Base-by-base conservation (phyloP, 2,888 invertebrate species). In the Protodeltote pygarga region DNA sequence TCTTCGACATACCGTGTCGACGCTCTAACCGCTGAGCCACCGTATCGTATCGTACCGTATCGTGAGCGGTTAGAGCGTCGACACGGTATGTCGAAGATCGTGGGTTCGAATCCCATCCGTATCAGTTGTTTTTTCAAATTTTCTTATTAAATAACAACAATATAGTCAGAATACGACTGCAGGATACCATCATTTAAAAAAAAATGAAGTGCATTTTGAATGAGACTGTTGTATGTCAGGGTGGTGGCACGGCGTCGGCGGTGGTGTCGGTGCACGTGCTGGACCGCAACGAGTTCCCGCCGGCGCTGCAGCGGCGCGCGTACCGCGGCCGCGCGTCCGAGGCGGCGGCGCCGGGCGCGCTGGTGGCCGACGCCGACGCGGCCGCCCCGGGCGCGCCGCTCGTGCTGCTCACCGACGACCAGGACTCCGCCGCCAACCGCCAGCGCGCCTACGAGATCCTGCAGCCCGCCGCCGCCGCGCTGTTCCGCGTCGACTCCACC, bases 251-350 rank as follows among this genome's bases (percentile, higher is more conserved):
- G 29, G 95, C 97, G 0, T 80, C 78, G 9, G 95, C 96, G 57
- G 94, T 92, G 68, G 95, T 98, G 16, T 91, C 95, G 9, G 94
- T 98, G 50, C 97, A 98, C 89, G 95, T 98, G 50, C 88, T 97
- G 53, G 98, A 98, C 87, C 94, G 94, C 69, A 98, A 98, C 88
- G 98, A 98, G 85, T 97, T 96, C 86, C 92, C 95, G 14, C 98
- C 98, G 0, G 85, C 88, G 66, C 96, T 97, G 79, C 76, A 93
- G 14, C 94, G 94, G 71, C 93, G 93, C 28, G 79, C 86, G 55
- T 97, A 95, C 84, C 88, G 90, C 57, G 97, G 97, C n/a, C 93
- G 93, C 70, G 94, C 97, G 51, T 94, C 95, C 33, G 98, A 98
- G 87, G 94, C 95, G 13, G 95, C 96, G 95, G 15, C 95, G 2